Evolutionary conservation across 2,797 vertebrate species (phyloP), one percentile per base, ranked within the genome.

Genomic region (Typhlichthys eigenmanni): DNA sequence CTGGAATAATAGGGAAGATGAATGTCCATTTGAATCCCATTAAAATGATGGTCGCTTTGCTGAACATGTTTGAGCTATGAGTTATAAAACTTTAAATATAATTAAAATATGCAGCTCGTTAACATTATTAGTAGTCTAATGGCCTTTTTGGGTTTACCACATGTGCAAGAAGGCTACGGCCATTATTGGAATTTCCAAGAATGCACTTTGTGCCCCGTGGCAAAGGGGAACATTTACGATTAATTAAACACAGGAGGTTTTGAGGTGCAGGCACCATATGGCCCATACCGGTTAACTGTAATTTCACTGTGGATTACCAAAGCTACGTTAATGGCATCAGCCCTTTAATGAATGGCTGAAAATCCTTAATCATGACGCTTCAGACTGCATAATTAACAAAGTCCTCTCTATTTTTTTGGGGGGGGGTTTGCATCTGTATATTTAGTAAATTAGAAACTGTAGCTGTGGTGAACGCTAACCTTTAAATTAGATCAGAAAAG

Each of bases 281-380:
- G 66, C 61, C 59, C 11, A 53, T 55, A 66, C 54, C 69, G 73
- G 60, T 5, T 8, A 59, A 62, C 59, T 71, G 71, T 63, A 64
- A 75, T 78, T 79, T 85, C 47, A 68, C 50, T 71, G 59, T 67
- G 69, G 70, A 79, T 81, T 70, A 68, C 60, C 58, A 52, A 54
- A 34, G 67, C 57, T 64, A 62, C 59, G 63, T 59, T 46, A 55
- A 60, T 65, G 66, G 46, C 62, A 77, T 62, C 12, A 13, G 34
- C 47, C 12, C 62, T 50, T 43, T 51, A 58, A 76, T 72, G 64
- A 82, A 80, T 72, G 51, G 67, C 59, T 65, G 49, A 65, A 73
- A 69, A 71, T 67, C 51, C 58, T 74, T 66, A 64, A 69, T 74
- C 58, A 53, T 11, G 13, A 63, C 72, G 68, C 68, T 64, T 59